phyloP scores from a whole-genome alignment of 2,113 vertebrate species.

The Silurus meridionalis region DNA sequence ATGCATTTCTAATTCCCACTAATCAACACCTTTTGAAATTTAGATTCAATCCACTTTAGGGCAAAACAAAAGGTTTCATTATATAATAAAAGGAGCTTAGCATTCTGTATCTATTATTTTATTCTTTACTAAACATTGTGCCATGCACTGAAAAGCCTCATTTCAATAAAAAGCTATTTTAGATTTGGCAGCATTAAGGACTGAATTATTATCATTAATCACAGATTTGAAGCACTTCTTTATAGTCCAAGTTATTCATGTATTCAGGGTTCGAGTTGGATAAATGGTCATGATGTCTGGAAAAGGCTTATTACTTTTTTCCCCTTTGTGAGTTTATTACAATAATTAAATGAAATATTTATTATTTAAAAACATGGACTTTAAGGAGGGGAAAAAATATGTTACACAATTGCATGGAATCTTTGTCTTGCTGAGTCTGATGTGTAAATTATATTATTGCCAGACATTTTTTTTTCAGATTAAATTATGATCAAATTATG shows the following conservation, averaged over 20 bases:
- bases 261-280: not conserved
- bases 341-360: not conserved
- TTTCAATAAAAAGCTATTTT: constrained; percentile 6
- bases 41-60: constrained; percentile 49
- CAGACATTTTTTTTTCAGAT: not conserved
- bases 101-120: constrained; percentile 19
- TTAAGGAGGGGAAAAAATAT: not conserved
- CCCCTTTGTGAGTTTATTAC: not conserved
- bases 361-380: not conserved
- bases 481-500: not conserved
- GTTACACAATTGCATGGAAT: not conserved
- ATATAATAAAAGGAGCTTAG: constrained; percentile 19
- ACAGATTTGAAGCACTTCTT: constrained; percentile 10
- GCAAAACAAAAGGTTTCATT: constrained; percentile 53
- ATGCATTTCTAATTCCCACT: constrained; percentile 62
- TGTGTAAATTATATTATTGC: not conserved
- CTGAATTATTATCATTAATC: constrained; percentile 20
- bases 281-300: not conserved
- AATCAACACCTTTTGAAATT: constrained; percentile 65
- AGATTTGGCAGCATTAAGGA: constrained; percentile 26
- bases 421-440: not conserved
- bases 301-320: not conserved
- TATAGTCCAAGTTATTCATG: not conserved
- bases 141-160: constrained; percentile 8
- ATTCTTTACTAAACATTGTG: constrained; percentile 2